Evolutionary conservation across 92 coral and sea anemone species (phyloP).

Genomic region (Anthopleura xanthogrammica): DNA sequence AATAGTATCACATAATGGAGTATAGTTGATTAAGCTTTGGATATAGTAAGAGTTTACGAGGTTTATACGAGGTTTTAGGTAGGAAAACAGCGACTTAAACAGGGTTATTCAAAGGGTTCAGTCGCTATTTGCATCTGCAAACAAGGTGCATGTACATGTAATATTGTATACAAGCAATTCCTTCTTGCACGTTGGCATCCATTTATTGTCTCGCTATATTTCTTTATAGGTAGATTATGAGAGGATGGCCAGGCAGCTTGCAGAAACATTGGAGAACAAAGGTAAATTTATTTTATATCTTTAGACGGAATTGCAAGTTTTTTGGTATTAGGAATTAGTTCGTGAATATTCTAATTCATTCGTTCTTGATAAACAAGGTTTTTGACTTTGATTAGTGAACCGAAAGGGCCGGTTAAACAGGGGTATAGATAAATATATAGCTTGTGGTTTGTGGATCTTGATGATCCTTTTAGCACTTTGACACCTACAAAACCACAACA

Average conservation of each 20-base stretch:
- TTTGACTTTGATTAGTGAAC: not conserved
- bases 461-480: slow-evolving; percentile 1
- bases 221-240: slow-evolving; percentile 59
- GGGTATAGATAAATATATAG: not conserved
- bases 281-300: slow-evolving; percentile 25
- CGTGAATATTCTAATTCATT: not conserved
- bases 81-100: too few relatives aligned
- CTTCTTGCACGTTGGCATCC: not conserved
- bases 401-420: not conserved
- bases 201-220: not conserved
- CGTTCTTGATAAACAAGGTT: not conserved
- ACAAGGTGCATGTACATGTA: not conserved
- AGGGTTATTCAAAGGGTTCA: not conserved
- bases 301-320: not conserved
- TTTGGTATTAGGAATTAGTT: not conserved
- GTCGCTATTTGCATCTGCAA: not conserved
- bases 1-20: too few relatives aligned
- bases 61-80: too few relatives aligned
- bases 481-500: not conserved
- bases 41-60: too few relatives aligned
- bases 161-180: not conserved
- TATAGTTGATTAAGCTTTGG: too few relatives aligned
- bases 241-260: slow-evolving; percentile 67
- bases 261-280: slow-evolving; percentile 62
- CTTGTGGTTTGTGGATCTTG: not conserved